Evolutionary conservation across 2,888 invertebrate species (phyloP), one percentile per base, ranked within the genome.

Genomic region (Drosophila lutescens): DNA sequence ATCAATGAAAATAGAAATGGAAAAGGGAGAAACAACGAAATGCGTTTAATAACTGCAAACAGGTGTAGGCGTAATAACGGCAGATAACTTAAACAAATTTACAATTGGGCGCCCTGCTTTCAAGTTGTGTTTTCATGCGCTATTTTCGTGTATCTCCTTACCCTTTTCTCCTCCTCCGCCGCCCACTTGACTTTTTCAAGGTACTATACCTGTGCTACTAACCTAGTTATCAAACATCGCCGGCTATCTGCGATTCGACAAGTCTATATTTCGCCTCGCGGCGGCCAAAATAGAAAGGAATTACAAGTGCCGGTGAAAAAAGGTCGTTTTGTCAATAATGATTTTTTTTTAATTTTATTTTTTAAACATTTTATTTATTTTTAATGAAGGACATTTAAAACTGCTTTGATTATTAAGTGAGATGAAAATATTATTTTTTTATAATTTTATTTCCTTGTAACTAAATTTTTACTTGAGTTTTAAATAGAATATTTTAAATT

Each of bases 21-120:
- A 59, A 63, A 54, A 26, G 46, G 36, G 41, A 54, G 40, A 44
- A 40, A 72, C 43, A 54, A 72, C 57, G 76, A 80, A 73, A 60
- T 73, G 73, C 63, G 76, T 84, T 86, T 84, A 86, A 86, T 86
- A 84, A 86, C 87, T 79, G 76, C 76, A 79, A 81, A 69, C 87
- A 79, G 77, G 79, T 84, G 88, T 71, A 78, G 32, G 57, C 49
- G 49, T 47, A 32, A 15, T 43, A 71, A 53, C 53, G 26, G 50
- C 53, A 59, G 59, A 63, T 59, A 63, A 55, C 63, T 61, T 70
- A 49, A 62, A 23, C 66, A 61, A 40, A 59, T 69, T 47, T 67
- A 68, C 55, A 65, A 23, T 70, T 51, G 20, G 40, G 36, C 13
- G 47, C 46, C 43, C 17, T 71, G 77, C 51, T 54, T 54, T 36